Evolutionary conservation across 1,140 invertebrate genomes (phyloP).

Genomic region (Bradysia coprophila): DNA sequence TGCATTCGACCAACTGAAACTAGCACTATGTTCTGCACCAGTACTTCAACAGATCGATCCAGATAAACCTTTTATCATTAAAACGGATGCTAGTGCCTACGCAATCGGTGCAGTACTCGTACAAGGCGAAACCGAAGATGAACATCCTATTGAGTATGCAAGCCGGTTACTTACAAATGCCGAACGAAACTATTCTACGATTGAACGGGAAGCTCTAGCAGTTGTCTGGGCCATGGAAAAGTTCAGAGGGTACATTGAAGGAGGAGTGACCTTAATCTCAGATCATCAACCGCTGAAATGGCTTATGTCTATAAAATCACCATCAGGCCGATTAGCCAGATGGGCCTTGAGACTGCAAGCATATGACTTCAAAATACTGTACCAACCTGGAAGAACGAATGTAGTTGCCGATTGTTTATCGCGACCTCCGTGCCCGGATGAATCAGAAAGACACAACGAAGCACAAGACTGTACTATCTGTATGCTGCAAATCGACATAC

Average conservation of each 20-base stretch:
- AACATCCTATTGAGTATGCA: no score
- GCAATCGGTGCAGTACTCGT: neutral
- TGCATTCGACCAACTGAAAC: no score
- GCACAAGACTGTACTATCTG: conserved; percentile 8
- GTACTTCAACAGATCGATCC: neutral
- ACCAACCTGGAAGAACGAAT: no score
- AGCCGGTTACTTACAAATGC: no score
- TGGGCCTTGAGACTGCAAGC: no score
- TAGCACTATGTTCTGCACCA: neutral
- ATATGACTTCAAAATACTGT: conserved; percentile 8
- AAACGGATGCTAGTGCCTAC: no score
- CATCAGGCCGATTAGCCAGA: no score
- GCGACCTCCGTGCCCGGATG: conserved; percentile 7
- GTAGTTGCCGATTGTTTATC: conserved; percentile 14
- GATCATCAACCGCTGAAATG: no score
- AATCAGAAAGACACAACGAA: no score
- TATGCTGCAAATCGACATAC: conserved; percentile 6
- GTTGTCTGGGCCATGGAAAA: no score
- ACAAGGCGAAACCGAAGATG: neutral
- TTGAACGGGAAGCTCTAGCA: conserved; percentile 22
- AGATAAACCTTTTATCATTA: neutral
- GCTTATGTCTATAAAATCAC: no score
- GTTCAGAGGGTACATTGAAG: conserved; percentile 12
- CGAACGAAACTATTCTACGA: conserved; percentile 22
- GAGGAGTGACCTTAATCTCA: conserved; percentile 11